These are phyloP conservation scores for Latrodectus elegans DNA, from an alignment of 2,888 invertebrate species.

Conservation along the genomic window DNA sequence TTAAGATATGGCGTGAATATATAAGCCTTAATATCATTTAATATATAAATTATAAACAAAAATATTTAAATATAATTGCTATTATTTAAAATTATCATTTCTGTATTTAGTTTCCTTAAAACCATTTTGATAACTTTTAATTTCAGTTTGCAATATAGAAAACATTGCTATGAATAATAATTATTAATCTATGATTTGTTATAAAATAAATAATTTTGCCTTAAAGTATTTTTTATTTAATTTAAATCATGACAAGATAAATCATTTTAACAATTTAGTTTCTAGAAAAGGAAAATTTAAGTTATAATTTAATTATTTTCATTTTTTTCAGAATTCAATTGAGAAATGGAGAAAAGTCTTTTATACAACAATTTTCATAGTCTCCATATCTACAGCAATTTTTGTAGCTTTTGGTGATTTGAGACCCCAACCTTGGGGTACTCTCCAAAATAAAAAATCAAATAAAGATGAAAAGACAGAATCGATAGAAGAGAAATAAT, in stretches of 20 bases:
- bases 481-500: too few species aligned
- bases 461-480: not conserved
- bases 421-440: constrained; percentile 49
- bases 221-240: not conserved
- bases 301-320: not conserved
- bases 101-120: too few species aligned
- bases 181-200: not conserved
- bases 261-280: not conserved
- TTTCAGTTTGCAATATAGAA: too few species aligned
- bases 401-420: constrained; percentile 55
- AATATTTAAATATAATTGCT: too few species aligned
- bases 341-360: constrained; percentile 53
- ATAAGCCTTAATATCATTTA: too few species aligned
- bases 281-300: not conserved
- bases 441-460: not conserved
- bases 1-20: too few species aligned
- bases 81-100: too few species aligned
- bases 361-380: constrained; percentile 40
- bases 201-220: not conserved
- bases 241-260: not conserved
- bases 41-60: too few species aligned
- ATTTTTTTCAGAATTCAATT: constrained; percentile 46
- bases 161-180: too few species aligned
- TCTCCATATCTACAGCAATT: constrained; percentile 35
- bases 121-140: too few species aligned